These are phyloP conservation scores for Venustaconcha ellipsiformis DNA, from an alignment of 1,140 invertebrate species.

Conservation along the genomic window DNA sequence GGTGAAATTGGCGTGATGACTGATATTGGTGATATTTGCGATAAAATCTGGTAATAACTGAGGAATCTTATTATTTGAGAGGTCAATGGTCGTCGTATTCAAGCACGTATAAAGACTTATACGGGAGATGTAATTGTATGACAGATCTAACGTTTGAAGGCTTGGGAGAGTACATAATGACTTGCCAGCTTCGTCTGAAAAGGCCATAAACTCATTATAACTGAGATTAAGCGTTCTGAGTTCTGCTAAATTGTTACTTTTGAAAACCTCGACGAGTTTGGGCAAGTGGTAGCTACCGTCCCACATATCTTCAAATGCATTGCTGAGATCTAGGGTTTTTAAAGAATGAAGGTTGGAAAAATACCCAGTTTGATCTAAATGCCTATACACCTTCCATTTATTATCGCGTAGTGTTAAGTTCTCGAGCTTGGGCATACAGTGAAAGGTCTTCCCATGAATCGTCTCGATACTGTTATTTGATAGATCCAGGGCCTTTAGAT, in stretches of 20 bases:
- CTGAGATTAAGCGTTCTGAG: slow-evolving; percentile 22
- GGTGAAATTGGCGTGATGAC: too few relatives aligned
- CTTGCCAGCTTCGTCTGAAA: slow-evolving; percentile 19
- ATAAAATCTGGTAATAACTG: too few relatives aligned
- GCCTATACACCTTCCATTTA: slow-evolving; percentile 17
- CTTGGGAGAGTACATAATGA: slow-evolving; percentile 18
- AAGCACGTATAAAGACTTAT: too few relatives aligned
- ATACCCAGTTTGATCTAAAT: slow-evolving; percentile 15
- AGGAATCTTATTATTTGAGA: too few relatives aligned
- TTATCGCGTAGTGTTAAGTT: slow-evolving; percentile 32
- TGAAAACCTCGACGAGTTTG: slow-evolving; percentile 21
- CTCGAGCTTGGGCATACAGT: slow-evolving; percentile 22
- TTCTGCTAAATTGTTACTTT: slow-evolving; percentile 18
- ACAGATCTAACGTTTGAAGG: slow-evolving; percentile 26
- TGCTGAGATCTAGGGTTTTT: slow-evolving; percentile 17
- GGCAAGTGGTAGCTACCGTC: slow-evolving; percentile 12
- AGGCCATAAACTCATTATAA: slow-evolving; percentile 27
- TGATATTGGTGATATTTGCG: too few relatives aligned
- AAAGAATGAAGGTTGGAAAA: slow-evolving; percentile 12
- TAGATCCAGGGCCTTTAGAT: slow-evolving; percentile 25
- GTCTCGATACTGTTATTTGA: slow-evolving; percentile 29
- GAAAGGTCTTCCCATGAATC: slow-evolving; percentile 35
- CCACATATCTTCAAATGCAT: slow-evolving; percentile 24
- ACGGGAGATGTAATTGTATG: slow-evolving; percentile 13
- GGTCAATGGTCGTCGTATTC: too few relatives aligned